Conservation (phyloP, 1,140 invertebrate species). For the Bombus superbus region DNA sequence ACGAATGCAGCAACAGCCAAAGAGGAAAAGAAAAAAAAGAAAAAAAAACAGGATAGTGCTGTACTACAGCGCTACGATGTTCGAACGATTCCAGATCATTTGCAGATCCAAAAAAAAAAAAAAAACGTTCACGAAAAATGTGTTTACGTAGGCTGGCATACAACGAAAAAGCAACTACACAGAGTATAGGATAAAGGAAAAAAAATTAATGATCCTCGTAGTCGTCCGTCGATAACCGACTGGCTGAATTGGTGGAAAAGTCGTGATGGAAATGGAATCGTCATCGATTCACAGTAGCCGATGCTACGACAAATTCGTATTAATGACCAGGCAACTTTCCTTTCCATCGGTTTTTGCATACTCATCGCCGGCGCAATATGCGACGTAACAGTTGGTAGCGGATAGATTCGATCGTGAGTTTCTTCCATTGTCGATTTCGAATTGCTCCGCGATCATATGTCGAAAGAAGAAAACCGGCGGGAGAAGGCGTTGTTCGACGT, state of each 20-base stretch:
- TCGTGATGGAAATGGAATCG: conserved; percentile 66
- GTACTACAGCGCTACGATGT: too few species aligned
- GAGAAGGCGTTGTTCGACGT: background rate
- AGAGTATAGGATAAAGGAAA: background rate
- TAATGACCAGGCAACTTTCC: conserved; percentile 72
- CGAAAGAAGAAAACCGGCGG: background rate
- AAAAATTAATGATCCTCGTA: conserved; percentile 53
- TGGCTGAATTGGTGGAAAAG: background rate
- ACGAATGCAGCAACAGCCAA: background rate
- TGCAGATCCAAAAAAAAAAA: background rate
- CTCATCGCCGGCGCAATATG: conserved; percentile 62
- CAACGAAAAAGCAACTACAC: background rate
- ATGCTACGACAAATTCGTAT: conserved; percentile 73
- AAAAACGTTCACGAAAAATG: background rate
- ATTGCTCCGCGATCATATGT: conserved; percentile 63
- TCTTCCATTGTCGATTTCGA: conserved; percentile 68
- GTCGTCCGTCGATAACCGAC: conserved; percentile 31
- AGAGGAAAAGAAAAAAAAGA: background rate
- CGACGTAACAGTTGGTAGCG: conserved; percentile 71
- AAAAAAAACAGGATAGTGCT: background rate
- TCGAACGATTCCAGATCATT: background rate
- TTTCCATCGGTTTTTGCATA: conserved; percentile 59
- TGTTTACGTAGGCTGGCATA: background rate
- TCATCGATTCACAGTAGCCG: conserved; percentile 63
- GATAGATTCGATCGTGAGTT: conserved; percentile 53